These are phyloP conservation scores for Pan paniscus DNA, from an alignment of 2,113 vertebrate genomes.

Conservation along the genomic window DNA sequence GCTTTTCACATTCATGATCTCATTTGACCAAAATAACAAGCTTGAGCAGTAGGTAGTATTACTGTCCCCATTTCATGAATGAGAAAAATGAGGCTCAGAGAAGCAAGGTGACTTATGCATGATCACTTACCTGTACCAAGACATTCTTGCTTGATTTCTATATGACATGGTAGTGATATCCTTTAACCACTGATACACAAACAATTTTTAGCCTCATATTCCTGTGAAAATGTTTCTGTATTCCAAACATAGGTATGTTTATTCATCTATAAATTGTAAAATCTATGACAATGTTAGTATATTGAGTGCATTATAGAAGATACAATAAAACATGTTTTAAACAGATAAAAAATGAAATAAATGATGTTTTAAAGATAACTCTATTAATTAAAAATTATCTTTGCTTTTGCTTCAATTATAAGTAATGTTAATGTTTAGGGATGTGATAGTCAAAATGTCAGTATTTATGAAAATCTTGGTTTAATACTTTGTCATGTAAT, in stretches of 20 bases:
- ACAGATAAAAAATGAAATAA: neutral
- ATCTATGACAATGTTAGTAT: neutral
- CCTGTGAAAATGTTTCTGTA: neutral
- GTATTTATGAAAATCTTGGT: neutral
- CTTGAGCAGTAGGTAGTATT: too few species aligned
- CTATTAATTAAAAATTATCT: neutral
- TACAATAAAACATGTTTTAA: neutral
- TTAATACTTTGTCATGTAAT: neutral
- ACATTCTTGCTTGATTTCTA: neutral
- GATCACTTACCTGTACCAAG: neutral
- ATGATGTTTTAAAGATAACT: neutral
- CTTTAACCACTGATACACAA: neutral
- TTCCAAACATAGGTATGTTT: neutral
- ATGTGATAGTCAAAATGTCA: neutral
- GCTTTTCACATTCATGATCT: neutral
- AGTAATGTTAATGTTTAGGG: constrained; percentile 24
- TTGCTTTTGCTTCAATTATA: neutral
- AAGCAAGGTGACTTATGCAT: neutral
- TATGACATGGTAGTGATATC: neutral
- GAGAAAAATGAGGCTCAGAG: neutral
- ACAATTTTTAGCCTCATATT: neutral
- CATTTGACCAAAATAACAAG: neutral
- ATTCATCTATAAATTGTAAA: neutral
- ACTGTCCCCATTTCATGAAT: neutral
- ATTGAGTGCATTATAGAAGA: neutral